Base-by-base conservation (phyloP, 2,888 invertebrate species). In the Caenorhabditis sulstoni region DNA sequence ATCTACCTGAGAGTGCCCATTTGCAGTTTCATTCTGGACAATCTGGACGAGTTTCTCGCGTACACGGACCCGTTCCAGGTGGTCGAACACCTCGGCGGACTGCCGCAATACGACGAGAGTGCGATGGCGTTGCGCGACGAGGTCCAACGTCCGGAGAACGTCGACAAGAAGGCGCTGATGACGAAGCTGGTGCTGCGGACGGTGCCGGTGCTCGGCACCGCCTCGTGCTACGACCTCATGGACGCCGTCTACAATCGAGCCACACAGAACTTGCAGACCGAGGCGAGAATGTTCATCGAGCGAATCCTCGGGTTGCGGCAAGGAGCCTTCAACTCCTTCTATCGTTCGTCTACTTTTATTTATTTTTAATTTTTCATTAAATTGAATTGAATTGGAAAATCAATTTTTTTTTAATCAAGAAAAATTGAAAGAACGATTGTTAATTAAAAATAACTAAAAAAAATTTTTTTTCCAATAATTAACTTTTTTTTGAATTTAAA, bases 211-310 rank as follows among this genome's bases (percentile, higher is more conserved):
- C 47, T 83, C 20, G 74, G 74, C 14, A 20, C 55, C 1, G 18
- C 23, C 5, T 61, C 78, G 0, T 62, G 64, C 11, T 79, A 70
- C 50, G 81, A 83, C 50, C 11, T 83, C 2, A 41, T 81, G 74
- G 50, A 37, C 14, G 45, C 53, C 3, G 70, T 83, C 9, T 77
- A 64, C 39, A 16, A 58, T 0, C 49, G 29, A 0, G 14, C 12
- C n/a, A 41, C 52, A 7, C 55, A 67, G 16, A 66, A 77, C 35
- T 18, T 49, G 5, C 12, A n/a, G 3, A 37, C 22, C 5, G 81
- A 81, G 20, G 79, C 64, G 0, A 44, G 20, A 20, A 4, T 39
- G 12, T 79, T 81, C 41, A 57, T 83, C 11, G 79, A 79, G 3
- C 18, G 18, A 1, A 49, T 83, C 20, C 18, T 62, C 20, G 3